A percentile compares a stretch with the other conserved stretches of the same genome.
phyloP scores from a whole-genome alignment of 2,888 invertebrate genomes.

The Ptilodon capucinus region DNA sequence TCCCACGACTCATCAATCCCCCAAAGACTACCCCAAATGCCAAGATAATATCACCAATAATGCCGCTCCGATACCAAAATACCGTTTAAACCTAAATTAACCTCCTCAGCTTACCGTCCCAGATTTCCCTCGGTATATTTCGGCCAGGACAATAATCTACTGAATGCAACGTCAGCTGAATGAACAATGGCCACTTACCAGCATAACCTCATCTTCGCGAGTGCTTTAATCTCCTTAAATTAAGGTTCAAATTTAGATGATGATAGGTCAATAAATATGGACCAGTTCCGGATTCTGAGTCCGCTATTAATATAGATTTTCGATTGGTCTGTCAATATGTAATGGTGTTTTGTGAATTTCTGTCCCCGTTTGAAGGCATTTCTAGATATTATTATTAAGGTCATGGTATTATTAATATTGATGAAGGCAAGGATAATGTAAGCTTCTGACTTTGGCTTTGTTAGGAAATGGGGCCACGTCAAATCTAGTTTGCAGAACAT shows the following conservation, averaged over 20 bases:
- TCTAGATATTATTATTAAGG: constrained; percentile 18
- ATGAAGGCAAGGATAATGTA: constrained; percentile 3
- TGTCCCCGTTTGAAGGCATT: constrained; percentile 6
- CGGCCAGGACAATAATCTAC: constrained; percentile 56
- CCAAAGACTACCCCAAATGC: constrained; percentile 14
- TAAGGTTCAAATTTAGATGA: constrained; percentile 4
- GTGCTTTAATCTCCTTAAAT: constrained; percentile 1
- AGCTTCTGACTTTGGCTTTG: background rate
- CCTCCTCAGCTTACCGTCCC: constrained; percentile 37
- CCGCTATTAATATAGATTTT: constrained; percentile 61
- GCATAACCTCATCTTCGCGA: constrained; percentile 18
- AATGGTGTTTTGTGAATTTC: constrained; percentile 42
- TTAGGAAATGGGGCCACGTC: background rate
- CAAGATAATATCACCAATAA: constrained; percentile 28
- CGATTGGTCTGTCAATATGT: constrained; percentile 50
- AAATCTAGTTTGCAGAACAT: background rate
- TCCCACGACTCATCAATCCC: constrained; percentile 1
- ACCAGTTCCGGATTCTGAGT: constrained; percentile 41
- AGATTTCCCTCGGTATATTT: constrained; percentile 56
- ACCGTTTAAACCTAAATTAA: constrained; percentile 58
- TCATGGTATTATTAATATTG: constrained; percentile 2
- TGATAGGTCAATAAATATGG: constrained; percentile 29
- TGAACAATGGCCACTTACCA: constrained; percentile 37
- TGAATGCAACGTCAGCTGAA: constrained; percentile 59
- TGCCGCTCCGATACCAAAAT: constrained; percentile 36